Evolutionary conservation across 2,113 vertebrate genomes (phyloP).

Genomic region (Pterocles burchelli): DNA sequence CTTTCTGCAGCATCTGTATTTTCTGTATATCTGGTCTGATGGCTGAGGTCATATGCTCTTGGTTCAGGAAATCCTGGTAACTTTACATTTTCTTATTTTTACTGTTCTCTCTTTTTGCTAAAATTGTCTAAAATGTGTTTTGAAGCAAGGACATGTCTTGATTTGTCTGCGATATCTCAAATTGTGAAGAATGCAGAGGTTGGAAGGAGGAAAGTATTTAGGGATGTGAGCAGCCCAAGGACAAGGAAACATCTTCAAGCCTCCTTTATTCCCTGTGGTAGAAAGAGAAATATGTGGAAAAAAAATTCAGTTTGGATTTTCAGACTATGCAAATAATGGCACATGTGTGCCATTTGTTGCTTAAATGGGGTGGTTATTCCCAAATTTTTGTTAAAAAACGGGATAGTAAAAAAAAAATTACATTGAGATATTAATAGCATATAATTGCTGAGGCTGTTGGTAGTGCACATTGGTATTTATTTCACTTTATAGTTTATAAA

Average conservation of each 20-base stretch:
- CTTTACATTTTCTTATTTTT: neutral
- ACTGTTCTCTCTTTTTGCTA: neutral
- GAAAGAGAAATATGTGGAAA: neutral
- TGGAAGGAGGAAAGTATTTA: neutral
- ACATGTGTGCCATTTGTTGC: neutral
- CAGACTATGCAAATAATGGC: conserved; percentile 35
- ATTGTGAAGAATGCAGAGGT: neutral
- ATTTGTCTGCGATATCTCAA: neutral
- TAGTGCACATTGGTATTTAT: neutral
- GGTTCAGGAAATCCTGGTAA: neutral
- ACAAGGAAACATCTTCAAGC: neutral
- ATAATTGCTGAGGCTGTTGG: neutral
- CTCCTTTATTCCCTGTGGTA: neutral
- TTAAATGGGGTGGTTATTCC: neutral
- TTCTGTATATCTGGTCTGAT: neutral
- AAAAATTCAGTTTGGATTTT: conserved; percentile 38
- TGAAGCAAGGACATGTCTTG: neutral
- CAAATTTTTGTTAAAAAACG: neutral
- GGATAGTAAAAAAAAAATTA: neutral
- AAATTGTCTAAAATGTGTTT: neutral
- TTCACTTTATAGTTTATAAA: neutral
- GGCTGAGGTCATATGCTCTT: neutral
- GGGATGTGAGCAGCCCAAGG: neutral
- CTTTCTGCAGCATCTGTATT: neutral
- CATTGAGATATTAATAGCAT: neutral